Percentiles rank a stretch among this genome's conserved stretches.
phyloP scores from a whole-genome alignment of 2,797 vertebrate species.

The Sebastes oblongus region DNA sequence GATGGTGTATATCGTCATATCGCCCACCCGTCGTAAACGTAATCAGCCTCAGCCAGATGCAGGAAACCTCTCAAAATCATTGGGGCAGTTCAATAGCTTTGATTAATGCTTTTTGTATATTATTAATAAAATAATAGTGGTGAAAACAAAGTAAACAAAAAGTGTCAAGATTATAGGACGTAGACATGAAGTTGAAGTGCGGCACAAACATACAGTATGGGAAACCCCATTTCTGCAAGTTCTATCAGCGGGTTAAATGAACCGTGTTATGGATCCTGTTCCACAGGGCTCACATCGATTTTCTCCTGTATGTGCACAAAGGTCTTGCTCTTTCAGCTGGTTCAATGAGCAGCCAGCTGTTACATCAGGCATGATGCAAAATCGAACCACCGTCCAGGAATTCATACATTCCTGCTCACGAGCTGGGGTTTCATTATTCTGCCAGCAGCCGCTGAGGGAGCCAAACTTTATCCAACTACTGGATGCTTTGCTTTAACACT shows the following conservation, averaged over 20 bases:
- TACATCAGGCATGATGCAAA: conserved; percentile 72
- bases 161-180: neutral
- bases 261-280: conserved; percentile 53
- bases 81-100: conserved; percentile 5
- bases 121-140: neutral
- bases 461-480: conserved; percentile 12
- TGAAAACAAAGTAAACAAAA: neutral
- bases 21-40: neutral
- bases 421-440: conserved; percentile 39
- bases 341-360: conserved; percentile 68
- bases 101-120: neutral
- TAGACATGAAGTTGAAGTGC: neutral
- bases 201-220: neutral
- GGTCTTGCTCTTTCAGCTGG: conserved; percentile 55
- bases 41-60: conserved; percentile 8
- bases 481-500: neutral
- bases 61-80: conserved; percentile 17
- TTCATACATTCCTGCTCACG: conserved; percentile 43
- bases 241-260: conserved; percentile 34
- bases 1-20: neutral
- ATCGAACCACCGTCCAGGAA: conserved; percentile 48
- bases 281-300: conserved; percentile 62
- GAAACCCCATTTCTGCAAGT: neutral
- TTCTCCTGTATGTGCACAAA: conserved; percentile 60
- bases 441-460: conserved; percentile 32